A percentile compares a stretch with the other conserved stretches of the same genome.
Evolutionary conservation across 2,113 vertebrate species (phyloP).

Genomic region (Odocoileus hemionus): DNA sequence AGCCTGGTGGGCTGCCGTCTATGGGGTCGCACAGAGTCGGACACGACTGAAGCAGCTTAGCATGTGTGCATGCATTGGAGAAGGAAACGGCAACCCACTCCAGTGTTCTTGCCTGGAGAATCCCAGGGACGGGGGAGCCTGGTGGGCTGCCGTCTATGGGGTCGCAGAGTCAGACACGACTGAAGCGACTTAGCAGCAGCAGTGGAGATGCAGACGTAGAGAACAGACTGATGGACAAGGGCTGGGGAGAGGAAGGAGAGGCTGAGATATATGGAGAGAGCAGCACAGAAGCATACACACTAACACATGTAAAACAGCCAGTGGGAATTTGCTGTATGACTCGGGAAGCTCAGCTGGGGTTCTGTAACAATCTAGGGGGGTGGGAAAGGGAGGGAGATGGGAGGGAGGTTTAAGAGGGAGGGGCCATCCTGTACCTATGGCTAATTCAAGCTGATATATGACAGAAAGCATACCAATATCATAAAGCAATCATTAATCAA

Average conservation of each 20-base stretch:
- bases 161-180: too few species aligned
- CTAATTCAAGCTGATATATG: background rate
- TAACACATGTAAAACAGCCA: background rate
- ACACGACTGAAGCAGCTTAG: too few species aligned
- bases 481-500: background rate
- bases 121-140: too few species aligned
- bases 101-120: too few species aligned
- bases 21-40: too few species aligned
- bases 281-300: background rate
- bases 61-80: too few species aligned
- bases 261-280: background rate
- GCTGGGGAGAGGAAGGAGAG: background rate
- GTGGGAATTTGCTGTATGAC: background rate
- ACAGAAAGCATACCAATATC: background rate
- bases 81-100: too few species aligned
- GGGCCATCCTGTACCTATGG: background rate
- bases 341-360: background rate
- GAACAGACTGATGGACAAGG: background rate
- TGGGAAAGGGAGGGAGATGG: background rate
- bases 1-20: too few species aligned
- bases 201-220: rapidly evolving
- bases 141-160: too few species aligned
- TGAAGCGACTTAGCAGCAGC: background rate
- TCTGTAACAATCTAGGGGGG: background rate
- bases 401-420: background rate